Evolutionary conservation across 2,113 vertebrate species (phyloP).

Genomic region (Pluvianellus socialis): DNA sequence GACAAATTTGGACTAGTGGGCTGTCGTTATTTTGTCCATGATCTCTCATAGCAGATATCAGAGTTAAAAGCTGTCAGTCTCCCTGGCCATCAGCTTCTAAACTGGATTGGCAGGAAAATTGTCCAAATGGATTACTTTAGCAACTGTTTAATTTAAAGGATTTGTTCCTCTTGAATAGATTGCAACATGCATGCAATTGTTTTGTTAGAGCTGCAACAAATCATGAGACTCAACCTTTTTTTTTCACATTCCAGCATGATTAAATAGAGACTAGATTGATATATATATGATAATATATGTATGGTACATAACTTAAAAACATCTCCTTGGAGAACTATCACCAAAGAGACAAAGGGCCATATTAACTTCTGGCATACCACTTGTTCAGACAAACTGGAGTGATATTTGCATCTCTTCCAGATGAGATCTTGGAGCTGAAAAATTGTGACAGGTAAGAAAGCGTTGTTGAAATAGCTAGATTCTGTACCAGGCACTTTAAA

Average conservation of each 20-base stretch:
- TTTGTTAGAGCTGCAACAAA: not conserved
- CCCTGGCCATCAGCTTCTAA: not conserved
- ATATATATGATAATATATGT: not conserved
- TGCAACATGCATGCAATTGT: not conserved
- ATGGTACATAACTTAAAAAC: not conserved
- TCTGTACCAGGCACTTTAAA: not conserved
- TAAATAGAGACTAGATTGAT: not conserved
- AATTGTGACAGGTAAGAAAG: not conserved
- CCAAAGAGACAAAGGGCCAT: not conserved
- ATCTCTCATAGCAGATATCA: not conserved
- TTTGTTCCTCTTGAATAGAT: not conserved
- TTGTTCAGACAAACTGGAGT: not conserved
- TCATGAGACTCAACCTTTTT: not conserved
- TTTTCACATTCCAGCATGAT: not conserved
- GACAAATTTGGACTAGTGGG: not conserved
- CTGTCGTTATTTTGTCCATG: not conserved
- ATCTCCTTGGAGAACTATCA: not conserved
- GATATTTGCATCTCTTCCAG: conserved; percentile 2
- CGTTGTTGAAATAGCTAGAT: not conserved
- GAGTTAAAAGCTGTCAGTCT: not conserved
- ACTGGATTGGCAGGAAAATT: not conserved
- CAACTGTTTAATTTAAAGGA: not conserved
- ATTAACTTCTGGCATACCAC: not conserved
- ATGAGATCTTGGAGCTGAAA: conserved; percentile 21
- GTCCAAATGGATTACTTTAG: not conserved